A percentile compares a stretch with the other conserved stretches of the same genome.
These are phyloP conservation scores for Pterostichus madidus DNA, from an alignment of 2,888 invertebrate genomes.

Conservation along the genomic window DNA sequence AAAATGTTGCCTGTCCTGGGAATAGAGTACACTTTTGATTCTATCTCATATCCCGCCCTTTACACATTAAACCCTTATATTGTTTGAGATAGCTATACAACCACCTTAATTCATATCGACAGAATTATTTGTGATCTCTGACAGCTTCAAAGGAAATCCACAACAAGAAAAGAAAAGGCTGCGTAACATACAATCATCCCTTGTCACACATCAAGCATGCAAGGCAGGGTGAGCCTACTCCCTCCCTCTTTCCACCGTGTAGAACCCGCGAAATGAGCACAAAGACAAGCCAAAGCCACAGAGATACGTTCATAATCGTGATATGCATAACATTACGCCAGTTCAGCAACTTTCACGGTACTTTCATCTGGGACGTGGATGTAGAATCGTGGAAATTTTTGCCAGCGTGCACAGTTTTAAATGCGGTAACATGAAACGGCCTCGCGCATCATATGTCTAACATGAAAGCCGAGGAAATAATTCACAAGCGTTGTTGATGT, in stretches of 20 bases:
- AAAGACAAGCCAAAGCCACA: conserved; percentile 37
- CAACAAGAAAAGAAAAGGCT: not conserved
- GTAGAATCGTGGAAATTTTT: conserved; percentile 22
- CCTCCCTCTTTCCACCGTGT: not conserved
- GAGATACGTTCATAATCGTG: conserved; percentile 51
- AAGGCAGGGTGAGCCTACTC: not conserved
- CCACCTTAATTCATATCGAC: not conserved
- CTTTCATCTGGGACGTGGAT: conserved; percentile 38
- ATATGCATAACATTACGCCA: conserved; percentile 58
- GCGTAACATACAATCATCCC: conserved; percentile 29
- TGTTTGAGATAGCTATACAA: no score
- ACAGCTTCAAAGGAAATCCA: not conserved
- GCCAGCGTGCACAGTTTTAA: conserved; percentile 49
- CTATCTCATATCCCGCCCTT: no score
- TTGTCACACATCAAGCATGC: conserved; percentile 37
- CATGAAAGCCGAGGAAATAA: conserved; percentile 36
- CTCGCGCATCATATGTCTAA: conserved; percentile 27
- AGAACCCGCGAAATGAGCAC: conserved; percentile 32
- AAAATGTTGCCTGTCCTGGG: no score
- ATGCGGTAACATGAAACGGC: conserved; percentile 42
- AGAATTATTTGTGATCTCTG: not conserved
- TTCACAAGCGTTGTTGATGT: conserved; percentile 24
- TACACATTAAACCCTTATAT: no score
- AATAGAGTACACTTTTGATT: no score
- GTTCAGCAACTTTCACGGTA: conserved; percentile 50